Base-by-base conservation (phyloP, 2,888 invertebrate genomes). In the Dolichopus griseipennis region DNA sequence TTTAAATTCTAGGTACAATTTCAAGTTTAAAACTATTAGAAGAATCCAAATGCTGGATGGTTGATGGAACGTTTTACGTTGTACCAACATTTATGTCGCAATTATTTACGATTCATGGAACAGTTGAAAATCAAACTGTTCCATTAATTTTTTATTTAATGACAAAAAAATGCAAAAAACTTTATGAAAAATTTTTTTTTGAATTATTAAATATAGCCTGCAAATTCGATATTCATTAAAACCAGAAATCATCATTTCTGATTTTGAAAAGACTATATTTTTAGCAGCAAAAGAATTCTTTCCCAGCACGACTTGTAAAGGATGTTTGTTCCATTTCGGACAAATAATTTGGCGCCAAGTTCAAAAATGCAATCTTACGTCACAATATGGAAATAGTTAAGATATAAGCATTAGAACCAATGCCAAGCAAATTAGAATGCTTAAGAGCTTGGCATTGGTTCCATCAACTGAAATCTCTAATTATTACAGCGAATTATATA, bases 51-150 rank as follows among this genome's bases (percentile, higher is more conserved):
- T n/a, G n/a, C n/a, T n/a, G n/a, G n/a, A n/a, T n/a, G n/a, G n/a
- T n/a, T n/a, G n/a, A n/a, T n/a, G n/a, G n/a, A n/a, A n/a, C n/a
- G 27, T 64, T 67, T 52, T 33, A 65, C 15, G 65, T 65, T 27
- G 65, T 65, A 7, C 65, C 67, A 61, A 61, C 64, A n/a, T 61
- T 61, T 22, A 67, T 67, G 67, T n/a, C 37, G 8, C 65, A 65
- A 62, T 33, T 52, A 15, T 65, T 62, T 61, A 21, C 67, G 12
- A 65, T 61, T 18, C 37, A 61, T 67, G 65, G 63, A 21, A 12
- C 20, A 22, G 21, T 63, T 63, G 63, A 63, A 4, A 15, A 21
- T 21, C 63, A 63, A 63, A 63, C 21, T 21, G 21, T 63, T 22
- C 63, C 22, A 8, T 21, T 63, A 12, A 22, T 63, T 22, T 63